Evolutionary conservation across 2,888 invertebrate species (phyloP), one percentile per base, ranked within the genome.

Genomic region (Parnassius glacialis): DNA sequence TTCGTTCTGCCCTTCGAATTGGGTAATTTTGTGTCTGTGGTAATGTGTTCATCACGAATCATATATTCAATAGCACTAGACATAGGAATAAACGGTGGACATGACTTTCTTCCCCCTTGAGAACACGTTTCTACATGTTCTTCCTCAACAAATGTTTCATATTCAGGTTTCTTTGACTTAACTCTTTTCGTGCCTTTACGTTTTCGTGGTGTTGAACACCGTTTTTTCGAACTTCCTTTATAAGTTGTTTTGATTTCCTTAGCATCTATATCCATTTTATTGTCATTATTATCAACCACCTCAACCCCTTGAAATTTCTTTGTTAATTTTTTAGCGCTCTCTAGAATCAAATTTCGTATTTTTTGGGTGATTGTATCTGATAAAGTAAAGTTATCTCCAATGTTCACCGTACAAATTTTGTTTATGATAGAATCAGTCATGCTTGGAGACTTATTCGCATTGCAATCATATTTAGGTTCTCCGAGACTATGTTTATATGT

Each of bases 261-360:
- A 50, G 65, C 66, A 42, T 66, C 63, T 59, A 69, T 73, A 65
- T 57, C 65, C 60, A 55, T 63, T 47, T 64, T 64, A 61, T 73
- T 75, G 13, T 72, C 67, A 53, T 75, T 74, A 72, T 71, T 71
- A 45, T 66, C 61, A 20, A 71, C 62, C n/a, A 57, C 62, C 13
- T 71, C 62, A n/a, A 57, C 62, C 25, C 51, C n/a, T 41, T 52
- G n/a, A 34, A 52, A 47, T 10, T 42, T 45, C 16, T 3, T 11
- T 42, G 66, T 61, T 10, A 73, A 70, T 66, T 90, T 90, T 70
- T 86, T 84, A 42, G 82, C 81, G 68, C 90, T 91, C 62, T 90
- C 87, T 41, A 91, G 66, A 41, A 87, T 66, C 42, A 91, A 71
- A 62, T 86, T 75, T 47, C 72, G 74, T 10, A 91, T 68, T 69